These are phyloP conservation scores for Hypothenemus hampei DNA, from an alignment of 1,140 invertebrate genomes.

Conservation along the genomic window DNA sequence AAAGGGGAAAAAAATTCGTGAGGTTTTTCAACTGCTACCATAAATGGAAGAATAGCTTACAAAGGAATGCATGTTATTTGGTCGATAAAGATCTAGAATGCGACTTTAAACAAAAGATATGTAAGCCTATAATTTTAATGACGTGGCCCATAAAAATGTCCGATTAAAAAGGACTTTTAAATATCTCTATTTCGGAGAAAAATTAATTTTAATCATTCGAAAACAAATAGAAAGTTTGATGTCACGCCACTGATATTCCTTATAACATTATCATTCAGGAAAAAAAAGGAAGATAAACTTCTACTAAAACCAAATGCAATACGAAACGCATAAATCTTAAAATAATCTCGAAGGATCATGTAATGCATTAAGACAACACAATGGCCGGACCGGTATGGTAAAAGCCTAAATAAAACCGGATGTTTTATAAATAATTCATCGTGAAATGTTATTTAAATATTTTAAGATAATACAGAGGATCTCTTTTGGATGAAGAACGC, in stretches of 20 bases:
- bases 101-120: slow-evolving; percentile 25
- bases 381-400: slow-evolving; percentile 18
- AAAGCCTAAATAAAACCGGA: slow-evolving; percentile 16
- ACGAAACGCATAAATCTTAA: slow-evolving; percentile 17
- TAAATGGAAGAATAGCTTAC: slow-evolving; percentile 27
- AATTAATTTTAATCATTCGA: background rate
- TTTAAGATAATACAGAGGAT: slow-evolving; percentile 5
- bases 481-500: no score
- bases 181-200: no score
- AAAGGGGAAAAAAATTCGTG: slow-evolving; percentile 1
- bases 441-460: slow-evolving; percentile 25
- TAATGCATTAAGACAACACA: slow-evolving; percentile 27
- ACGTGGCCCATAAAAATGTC: slow-evolving; percentile 15
- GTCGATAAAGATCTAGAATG: slow-evolving; percentile 31
- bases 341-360: slow-evolving; percentile 26
- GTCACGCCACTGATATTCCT: background rate
- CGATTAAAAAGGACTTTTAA: no score
- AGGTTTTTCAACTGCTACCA: slow-evolving; percentile 23
- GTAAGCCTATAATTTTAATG: slow-evolving; percentile 20
- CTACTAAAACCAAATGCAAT: slow-evolving; percentile 14
- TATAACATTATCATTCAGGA: background rate
- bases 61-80: slow-evolving; percentile 29
- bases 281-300: no score
- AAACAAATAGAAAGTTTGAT: background rate
- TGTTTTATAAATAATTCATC: slow-evolving; percentile 29